Conservation (phyloP, 2,113 vertebrate species). For the Bufo gargarizans region DNA sequence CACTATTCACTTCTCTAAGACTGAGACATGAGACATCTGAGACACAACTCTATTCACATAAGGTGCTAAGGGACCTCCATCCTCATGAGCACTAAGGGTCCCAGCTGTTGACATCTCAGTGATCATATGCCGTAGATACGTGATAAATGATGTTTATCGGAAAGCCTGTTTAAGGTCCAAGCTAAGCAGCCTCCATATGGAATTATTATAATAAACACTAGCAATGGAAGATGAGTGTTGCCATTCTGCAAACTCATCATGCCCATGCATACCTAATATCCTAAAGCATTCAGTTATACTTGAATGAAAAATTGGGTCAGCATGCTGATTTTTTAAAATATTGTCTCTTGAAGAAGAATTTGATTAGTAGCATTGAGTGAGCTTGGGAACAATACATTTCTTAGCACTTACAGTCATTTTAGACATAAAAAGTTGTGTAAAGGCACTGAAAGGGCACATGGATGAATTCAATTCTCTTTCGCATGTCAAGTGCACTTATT, state of each 20-base stretch:
- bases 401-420: slow-evolving; percentile 30
- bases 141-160: too few species aligned
- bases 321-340: too few species aligned
- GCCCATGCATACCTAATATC: not conserved
- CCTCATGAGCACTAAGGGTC: too few species aligned
- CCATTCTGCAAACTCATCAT: not conserved
- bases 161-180: too few species aligned
- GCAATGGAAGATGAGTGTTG: not conserved
- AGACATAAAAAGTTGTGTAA: slow-evolving; percentile 37
- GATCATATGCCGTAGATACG: too few species aligned
- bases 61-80: too few species aligned
- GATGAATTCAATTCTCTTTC: slow-evolving; percentile 43
- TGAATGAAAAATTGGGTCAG: not conserved
- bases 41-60: too few species aligned
- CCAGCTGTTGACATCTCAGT: too few species aligned
- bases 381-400: slow-evolving; percentile 19
- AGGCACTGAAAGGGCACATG: slow-evolving; percentile 26
- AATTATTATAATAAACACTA: too few species aligned
- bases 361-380: slow-evolving; percentile 25
- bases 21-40: too few species aligned
- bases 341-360: slow-evolving; percentile 3
- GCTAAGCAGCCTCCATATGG: too few species aligned
- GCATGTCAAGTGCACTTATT: slow-evolving; percentile 47
- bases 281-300: not conserved
- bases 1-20: too few species aligned